A percentile compares a stretch with the other conserved stretches of the same genome.
phyloP scores from a whole-genome alignment of 2,797 vertebrate species.

The Mormyrus proboscirostris region DNA sequence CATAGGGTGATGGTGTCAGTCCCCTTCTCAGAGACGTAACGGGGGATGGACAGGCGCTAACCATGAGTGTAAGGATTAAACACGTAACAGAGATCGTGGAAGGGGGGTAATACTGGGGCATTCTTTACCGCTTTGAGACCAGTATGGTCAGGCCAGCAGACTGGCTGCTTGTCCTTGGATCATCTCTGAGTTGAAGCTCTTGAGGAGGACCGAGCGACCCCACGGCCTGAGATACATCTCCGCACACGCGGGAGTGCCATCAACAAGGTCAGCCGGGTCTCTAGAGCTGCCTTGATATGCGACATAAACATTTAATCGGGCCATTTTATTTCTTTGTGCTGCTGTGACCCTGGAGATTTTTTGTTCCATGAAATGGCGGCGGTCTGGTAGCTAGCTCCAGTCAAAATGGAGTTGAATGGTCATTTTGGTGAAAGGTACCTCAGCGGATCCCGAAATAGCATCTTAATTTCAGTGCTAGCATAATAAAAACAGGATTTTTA shows the following conservation, averaged over 20 bases:
- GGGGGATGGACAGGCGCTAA: conserved; percentile 26
- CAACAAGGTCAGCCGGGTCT: conserved; percentile 3
- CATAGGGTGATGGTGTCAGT: conserved; percentile 1
- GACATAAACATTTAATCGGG: background rate
- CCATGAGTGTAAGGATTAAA: conserved; percentile 37
- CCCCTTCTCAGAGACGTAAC: conserved; percentile 5
- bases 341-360: conserved; percentile 3
- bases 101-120: background rate
- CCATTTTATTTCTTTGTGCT: background rate
- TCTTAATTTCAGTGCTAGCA: background rate
- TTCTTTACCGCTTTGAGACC: background rate
- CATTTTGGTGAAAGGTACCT: background rate
- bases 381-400: background rate
- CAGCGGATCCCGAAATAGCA: background rate
- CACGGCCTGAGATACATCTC: background rate
- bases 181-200: background rate
- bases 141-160: background rate
- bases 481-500: background rate
- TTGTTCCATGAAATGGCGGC: background rate
- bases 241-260: background rate
- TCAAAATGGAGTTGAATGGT: background rate
- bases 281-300: background rate
- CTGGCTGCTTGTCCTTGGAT: background rate
- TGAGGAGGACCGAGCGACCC: background rate
- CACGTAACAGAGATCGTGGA: conserved; percentile 27